Conservation (phyloP, 2,113 vertebrate species). For the Syngnathus floridae region DNA sequence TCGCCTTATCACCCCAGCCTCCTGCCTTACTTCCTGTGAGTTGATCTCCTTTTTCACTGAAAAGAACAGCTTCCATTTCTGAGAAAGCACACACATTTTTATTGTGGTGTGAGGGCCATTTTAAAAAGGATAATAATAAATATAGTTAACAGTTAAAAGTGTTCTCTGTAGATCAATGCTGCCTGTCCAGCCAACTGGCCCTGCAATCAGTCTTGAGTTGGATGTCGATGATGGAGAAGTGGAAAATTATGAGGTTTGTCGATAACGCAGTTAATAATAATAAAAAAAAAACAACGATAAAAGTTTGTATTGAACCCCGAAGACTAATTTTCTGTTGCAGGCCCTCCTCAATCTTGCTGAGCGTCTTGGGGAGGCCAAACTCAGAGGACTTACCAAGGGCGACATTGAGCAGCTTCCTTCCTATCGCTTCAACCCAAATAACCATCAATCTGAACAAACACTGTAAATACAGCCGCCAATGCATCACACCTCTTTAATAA, state of each 20-base stretch:
- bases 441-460: slow-evolving; percentile 97
- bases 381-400: slow-evolving; percentile 89
- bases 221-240: slow-evolving; percentile 98
- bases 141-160: not conserved
- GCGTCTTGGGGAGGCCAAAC: slow-evolving; percentile 94
- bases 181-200: slow-evolving; percentile 93
- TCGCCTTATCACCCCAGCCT: slow-evolving; percentile 95
- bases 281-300: too few species aligned
- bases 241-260: slow-evolving; percentile 92
- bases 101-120: not conserved
- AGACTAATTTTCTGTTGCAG: slow-evolving; percentile 49
- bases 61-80: not conserved
- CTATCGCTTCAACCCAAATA: slow-evolving; percentile 96
- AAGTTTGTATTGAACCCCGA: not conserved
- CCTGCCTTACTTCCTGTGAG: slow-evolving; percentile 97
- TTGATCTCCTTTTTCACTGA: slow-evolving; percentile 19
- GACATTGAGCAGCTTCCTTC: slow-evolving; percentile 98
- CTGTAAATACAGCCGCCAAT: slow-evolving; percentile 78
- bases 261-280: not conserved
- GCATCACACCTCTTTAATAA: not conserved
- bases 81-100: not conserved
- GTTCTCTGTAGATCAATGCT: slow-evolving; percentile 84
- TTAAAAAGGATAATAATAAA: not conserved
- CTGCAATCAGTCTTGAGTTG: slow-evolving; percentile 93
- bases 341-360: slow-evolving; percentile 94